Evolutionary conservation across 2,797 vertebrate species (phyloP).

Genomic region (Lacerta bilineata): DNA sequence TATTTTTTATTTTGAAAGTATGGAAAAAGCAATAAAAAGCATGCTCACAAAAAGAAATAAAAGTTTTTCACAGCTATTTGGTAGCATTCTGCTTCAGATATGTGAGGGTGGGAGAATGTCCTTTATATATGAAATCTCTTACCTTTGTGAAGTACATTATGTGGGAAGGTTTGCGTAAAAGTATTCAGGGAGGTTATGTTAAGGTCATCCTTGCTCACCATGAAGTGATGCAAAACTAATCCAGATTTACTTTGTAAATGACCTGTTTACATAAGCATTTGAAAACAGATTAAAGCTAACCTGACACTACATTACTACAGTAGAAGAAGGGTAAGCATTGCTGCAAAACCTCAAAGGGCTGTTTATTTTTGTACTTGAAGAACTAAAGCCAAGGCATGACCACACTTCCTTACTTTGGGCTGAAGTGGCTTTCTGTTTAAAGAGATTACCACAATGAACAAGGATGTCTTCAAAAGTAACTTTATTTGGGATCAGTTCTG

Average conservation of each 20-base stretch:
- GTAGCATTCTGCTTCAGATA: slow-evolving; percentile 37
- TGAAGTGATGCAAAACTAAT: slow-evolving; percentile 90
- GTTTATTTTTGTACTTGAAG: slow-evolving; percentile 65
- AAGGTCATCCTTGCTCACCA: slow-evolving; percentile 80
- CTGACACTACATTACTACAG: slow-evolving; percentile 82
- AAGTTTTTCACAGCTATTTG: neutral
- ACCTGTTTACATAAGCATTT: slow-evolving; percentile 91
- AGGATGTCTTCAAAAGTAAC: slow-evolving; percentile 54
- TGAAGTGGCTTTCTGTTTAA: slow-evolving; percentile 50
- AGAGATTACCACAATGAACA: slow-evolving; percentile 22
- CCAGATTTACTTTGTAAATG: slow-evolving; percentile 85
- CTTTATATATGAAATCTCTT: neutral
- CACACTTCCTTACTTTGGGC: slow-evolving; percentile 61
- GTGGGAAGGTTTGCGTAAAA: slow-evolving; percentile 71
- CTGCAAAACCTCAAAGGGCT: slow-evolving; percentile 74
- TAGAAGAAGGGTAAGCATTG: slow-evolving; percentile 78
- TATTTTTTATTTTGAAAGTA: neutral
- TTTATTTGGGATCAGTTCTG: slow-evolving; percentile 56
- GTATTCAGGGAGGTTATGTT: slow-evolving; percentile 73
- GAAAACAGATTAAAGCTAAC: slow-evolving; percentile 89
- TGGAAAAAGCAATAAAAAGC: too few species aligned
- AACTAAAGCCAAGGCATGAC: slow-evolving; percentile 56
- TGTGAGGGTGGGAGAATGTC: neutral
- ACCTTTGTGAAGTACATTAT: slow-evolving; percentile 43
- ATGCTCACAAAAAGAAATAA: neutral